Conservation (phyloP, 2,113 vertebrate species). For the Papio anubis region DNA sequence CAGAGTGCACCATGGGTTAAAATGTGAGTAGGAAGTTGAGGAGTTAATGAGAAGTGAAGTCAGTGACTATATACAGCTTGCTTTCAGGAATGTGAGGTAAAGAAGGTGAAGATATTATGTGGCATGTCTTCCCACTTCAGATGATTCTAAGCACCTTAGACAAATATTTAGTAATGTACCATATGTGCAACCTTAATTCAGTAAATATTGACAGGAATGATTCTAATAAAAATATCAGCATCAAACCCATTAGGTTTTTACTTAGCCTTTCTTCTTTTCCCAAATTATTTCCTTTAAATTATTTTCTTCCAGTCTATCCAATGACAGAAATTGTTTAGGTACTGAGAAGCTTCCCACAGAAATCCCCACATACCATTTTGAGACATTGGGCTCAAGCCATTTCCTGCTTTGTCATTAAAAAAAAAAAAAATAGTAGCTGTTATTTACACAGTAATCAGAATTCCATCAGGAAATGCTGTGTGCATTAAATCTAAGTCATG, state of each 20-base stretch:
- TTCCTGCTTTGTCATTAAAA: slow-evolving; percentile 67
- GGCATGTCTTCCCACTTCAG: neutral
- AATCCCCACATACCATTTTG: slow-evolving; percentile 26
- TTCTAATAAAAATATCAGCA: neutral
- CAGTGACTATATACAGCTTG: neutral
- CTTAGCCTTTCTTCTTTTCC: slow-evolving; percentile 5
- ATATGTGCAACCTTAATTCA: neutral
- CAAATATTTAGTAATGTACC: neutral
- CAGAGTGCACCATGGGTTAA: neutral
- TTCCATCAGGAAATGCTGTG: slow-evolving; percentile 47
- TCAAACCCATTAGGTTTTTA: neutral
- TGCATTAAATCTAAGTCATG: slow-evolving; percentile 36
- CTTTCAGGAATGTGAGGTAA: neutral
- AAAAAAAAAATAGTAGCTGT: slow-evolving; percentile 30
- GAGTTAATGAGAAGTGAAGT: neutral
- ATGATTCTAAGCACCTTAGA: neutral
- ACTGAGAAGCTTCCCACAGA: neutral
- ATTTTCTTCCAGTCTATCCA: neutral
- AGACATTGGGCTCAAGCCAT: slow-evolving; percentile 18
- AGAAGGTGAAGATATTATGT: neutral
- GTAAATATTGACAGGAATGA: neutral
- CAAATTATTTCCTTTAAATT: neutral
- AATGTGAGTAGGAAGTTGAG: neutral
- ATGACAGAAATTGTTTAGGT: neutral
- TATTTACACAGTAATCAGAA: slow-evolving; percentile 66